Base-by-base conservation (phyloP, 2,113 vertebrate genomes). In the Parus major region DNA sequence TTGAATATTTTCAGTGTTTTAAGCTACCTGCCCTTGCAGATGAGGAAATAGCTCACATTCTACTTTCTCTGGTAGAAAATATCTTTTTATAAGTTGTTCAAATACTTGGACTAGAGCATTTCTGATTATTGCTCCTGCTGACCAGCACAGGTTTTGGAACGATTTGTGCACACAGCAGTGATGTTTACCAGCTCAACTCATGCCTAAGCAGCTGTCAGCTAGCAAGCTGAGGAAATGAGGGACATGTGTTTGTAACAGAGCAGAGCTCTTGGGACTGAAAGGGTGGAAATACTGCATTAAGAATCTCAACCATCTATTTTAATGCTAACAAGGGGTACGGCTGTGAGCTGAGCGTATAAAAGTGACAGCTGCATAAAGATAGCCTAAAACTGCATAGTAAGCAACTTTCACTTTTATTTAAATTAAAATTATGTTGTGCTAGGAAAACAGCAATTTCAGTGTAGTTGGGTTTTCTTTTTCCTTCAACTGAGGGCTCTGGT, bases 401-500 rank as follows among this genome's bases (percentile, higher is more conserved):
- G 36, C 36, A 77, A 33, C 31, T 80, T 36, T 15, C 18, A 39
- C 27, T 3, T 12, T 46, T 35, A 42, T 42, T 70, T 11, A 4
- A 5, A 36, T 11, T 57, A n/a, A 61, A 73, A 31, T 44, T 53
- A 46, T 25, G 28, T 12, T 56, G 29, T 15, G 8, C 76, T 72
- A 83, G 52, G 21, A 36, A 73, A 81, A 55, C 47, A 55, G 41
- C n/a, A 23, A 39, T 29, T 18, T 17, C 17, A 4, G 17, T 7
- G 24, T 21, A 59, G 7, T 1, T 31, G 21, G 8, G 53, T 10
- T 46, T 55, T 28, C 60, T 31, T 41, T 65, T 31, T 1, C 10
- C 41, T 39, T 9, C 14, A 46, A 4, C 19, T 3, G 29, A 5
- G 5, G 15, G 24, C 52, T 39, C 35, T 31, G 2, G 0, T 12